phyloP scores from a whole-genome alignment of 2,888 invertebrate genomes.

The Drosophila yooni region DNA sequence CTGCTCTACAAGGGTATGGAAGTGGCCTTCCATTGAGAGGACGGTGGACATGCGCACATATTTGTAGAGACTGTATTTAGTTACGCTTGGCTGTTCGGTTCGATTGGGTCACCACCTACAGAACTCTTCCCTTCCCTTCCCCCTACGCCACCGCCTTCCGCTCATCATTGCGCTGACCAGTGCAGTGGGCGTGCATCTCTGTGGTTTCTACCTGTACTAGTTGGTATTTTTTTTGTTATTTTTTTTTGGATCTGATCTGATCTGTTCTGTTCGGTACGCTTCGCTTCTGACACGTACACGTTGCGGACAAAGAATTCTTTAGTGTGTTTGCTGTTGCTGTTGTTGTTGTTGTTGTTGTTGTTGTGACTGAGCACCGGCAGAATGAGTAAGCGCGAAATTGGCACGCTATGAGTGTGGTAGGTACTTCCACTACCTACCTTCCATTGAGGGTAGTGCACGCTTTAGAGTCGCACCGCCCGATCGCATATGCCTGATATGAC shows the following conservation, averaged over 20 bases:
- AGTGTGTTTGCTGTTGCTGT: slow-evolving; percentile 3
- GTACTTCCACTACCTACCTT: slow-evolving; percentile 25
- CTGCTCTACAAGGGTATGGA: neutral
- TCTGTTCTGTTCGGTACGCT: slow-evolving; percentile 14
- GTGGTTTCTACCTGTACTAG: slow-evolving; percentile 20
- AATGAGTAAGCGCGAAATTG: slow-evolving; percentile 69
- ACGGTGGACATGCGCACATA: neutral
- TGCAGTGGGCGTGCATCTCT: slow-evolving; percentile 36
- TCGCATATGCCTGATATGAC: slow-evolving; percentile 45
- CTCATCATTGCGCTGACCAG: neutral
- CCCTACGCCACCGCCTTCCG: no score
- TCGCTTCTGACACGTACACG: slow-evolving; percentile 45
- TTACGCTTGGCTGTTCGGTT: slow-evolving; percentile 16
- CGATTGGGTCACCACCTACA: slow-evolving; percentile 25
- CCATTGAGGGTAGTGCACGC: slow-evolving; percentile 26
- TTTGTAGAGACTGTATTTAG: slow-evolving; percentile 1
- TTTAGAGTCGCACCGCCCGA: slow-evolving; percentile 29
- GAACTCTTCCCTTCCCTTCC: neutral
- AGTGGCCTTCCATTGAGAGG: neutral
- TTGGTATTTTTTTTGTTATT: neutral
- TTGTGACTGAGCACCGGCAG: slow-evolving; percentile 29
- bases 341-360: slow-evolving; percentile 15
- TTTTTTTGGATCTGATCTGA: neutral
- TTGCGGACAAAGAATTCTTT: slow-evolving; percentile 25
- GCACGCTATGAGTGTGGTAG: slow-evolving; percentile 52